Evolutionary conservation across 2,113 vertebrate species (phyloP).

Genomic region (Archocentrus centrarchus): DNA sequence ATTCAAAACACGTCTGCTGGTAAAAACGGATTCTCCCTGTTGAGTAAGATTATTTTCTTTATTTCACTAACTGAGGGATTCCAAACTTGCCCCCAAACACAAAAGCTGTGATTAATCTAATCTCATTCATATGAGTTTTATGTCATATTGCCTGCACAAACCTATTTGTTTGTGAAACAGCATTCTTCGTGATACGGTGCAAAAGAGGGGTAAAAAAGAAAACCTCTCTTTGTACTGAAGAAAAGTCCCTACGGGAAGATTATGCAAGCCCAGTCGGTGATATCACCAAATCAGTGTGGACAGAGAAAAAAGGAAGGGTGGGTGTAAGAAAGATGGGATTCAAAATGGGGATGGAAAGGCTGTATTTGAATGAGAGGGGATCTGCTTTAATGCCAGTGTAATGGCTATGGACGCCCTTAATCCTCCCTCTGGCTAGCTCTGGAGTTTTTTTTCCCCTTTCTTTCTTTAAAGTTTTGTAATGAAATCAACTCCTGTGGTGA

Average conservation of each 20-base stretch:
- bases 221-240: constrained; percentile 34
- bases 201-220: constrained; percentile 15
- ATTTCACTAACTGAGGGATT: constrained; percentile 13
- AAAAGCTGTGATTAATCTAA: constrained; percentile 53
- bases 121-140: constrained; percentile 39
- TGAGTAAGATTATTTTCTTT: constrained; percentile 37
- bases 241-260: constrained; percentile 68
- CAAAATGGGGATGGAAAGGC: constrained; percentile 19
- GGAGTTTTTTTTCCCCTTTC: constrained; percentile 1
- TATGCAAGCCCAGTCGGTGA: constrained; percentile 60
- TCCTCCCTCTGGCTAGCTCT: constrained; percentile 40
- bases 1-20: constrained; percentile 21
- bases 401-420: constrained; percentile 44
- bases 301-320: constrained; percentile 30
- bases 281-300: constrained; percentile 66
- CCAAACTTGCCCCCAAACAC: constrained; percentile 1
- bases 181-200: constrained; percentile 38
- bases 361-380: constrained; percentile 53
- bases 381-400: constrained; percentile 56
- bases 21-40: constrained; percentile 44
- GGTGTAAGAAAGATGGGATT: constrained; percentile 56
- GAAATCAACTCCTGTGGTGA: constrained; percentile 59
- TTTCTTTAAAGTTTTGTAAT: constrained; percentile 51
- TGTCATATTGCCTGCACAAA: constrained; percentile 22
- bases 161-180: constrained; percentile 38